Evolutionary conservation across 2,797 vertebrate genomes (phyloP), one percentile per base, ranked within the genome.

Genomic region (Gymnothorax reevesii): DNA sequence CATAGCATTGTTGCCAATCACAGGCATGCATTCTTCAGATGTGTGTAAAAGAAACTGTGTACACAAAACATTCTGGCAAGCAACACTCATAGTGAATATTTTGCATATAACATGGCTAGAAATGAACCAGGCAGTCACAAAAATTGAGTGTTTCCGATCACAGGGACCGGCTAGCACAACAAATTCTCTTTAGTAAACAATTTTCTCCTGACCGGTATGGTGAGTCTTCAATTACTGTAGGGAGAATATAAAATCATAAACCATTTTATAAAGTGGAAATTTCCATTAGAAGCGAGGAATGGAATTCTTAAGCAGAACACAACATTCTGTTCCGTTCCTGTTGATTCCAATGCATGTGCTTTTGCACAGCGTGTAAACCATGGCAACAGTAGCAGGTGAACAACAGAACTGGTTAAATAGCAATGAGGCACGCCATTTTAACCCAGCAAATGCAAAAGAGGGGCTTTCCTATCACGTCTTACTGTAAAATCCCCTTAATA

Each of bases 281-380:
- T 84, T 84, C 83, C 83, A 66, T 84, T 84, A 66, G 82, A 84
- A 60, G 83, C 9, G 27, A 71, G 83, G 55, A 57, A 62, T 7
- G 10, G 57, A 62, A 83, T 83, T 83, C 15, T 17, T 62, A 33
- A 60, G 55, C 25, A 83, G 82, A 57, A 17, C 55, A 60, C 15
- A 27, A 59, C 49, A 5, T 33, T 15, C 27, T 12, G 27, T 73
- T 73, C 13, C 4, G 71, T 42, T 12, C 71, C 71, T 13, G 71
- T 15, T 13, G 33, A 15, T 73, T 13, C 71, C 25, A 12, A 12
- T 4, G 8, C 25, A 71, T 10, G 13, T 15, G 10, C 7, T 57
- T 22, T n/a, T 27, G 17, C 42, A 22, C 75, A 15, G 22, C 6
- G 7, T 7, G 7, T 7, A 20, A 52, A 52, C 0, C 42, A 79